Percentiles rank a stretch among this genome's conserved stretches.
phyloP scores from a whole-genome alignment of 2,888 invertebrate genomes.

The Oegoconia quadripuncta region DNA sequence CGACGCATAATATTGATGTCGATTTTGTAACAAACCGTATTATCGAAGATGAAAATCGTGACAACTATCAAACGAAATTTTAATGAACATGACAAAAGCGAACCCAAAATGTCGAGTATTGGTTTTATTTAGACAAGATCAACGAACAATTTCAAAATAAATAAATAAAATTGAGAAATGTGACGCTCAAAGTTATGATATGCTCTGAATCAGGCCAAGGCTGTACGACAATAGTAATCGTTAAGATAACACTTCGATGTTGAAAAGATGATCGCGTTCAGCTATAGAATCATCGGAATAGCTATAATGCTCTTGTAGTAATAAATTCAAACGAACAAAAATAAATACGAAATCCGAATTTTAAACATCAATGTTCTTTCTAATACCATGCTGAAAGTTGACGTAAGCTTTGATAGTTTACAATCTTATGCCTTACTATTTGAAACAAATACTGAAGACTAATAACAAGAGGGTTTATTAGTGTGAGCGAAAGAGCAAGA shows the following conservation, averaged over 20 bases:
- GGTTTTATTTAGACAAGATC: slow-evolving; percentile 44
- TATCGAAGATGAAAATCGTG: slow-evolving; percentile 45
- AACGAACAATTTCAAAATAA: slow-evolving; percentile 45
- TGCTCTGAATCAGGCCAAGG: slow-evolving; percentile 54
- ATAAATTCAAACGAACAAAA: slow-evolving; percentile 15
- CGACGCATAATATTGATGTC: slow-evolving; percentile 28
- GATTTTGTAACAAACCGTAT: slow-evolving; percentile 43
- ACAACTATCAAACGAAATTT: slow-evolving; percentile 41
- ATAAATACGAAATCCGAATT: slow-evolving; percentile 10
- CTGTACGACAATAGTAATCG: slow-evolving; percentile 54
- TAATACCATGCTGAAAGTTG: slow-evolving; percentile 32
- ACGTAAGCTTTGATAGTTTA: slow-evolving; percentile 34
- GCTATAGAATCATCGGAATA: slow-evolving; percentile 15
- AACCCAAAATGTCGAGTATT: slow-evolving; percentile 42
- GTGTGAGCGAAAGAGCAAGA: slow-evolving; percentile 36
- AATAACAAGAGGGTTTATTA: slow-evolving; percentile 27
- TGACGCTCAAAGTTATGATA: slow-evolving; percentile 31
- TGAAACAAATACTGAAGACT: slow-evolving; percentile 24
- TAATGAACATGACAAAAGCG: slow-evolving; percentile 54
- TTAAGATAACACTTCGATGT: slow-evolving; percentile 52
- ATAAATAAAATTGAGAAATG: slow-evolving; percentile 53
- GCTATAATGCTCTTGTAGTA: slow-evolving; percentile 10
- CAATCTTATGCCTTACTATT: slow-evolving; percentile 38
- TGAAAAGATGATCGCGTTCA: slow-evolving; percentile 37
- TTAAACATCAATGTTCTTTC: slow-evolving; percentile 7